These are phyloP conservation scores for Chromoteleia sp. DNA, from an alignment of 2,888 invertebrate species.

Conservation along the genomic window DNA sequence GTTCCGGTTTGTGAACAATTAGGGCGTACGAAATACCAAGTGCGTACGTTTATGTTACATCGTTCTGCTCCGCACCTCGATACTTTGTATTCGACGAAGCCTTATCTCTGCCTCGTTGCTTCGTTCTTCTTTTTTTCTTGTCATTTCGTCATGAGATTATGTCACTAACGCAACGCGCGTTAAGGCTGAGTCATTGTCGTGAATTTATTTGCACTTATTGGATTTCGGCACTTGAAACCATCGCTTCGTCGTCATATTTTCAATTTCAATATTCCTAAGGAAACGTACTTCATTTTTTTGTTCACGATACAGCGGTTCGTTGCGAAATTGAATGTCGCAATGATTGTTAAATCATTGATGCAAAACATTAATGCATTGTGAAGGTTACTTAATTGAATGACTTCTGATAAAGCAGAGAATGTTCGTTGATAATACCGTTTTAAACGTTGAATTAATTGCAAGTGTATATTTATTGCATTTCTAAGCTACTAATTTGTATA, in stretches of 20 bases:
- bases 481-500: too few species aligned
- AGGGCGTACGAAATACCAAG: conserved; percentile 75
- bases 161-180: conserved; percentile 57
- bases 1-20: conserved; percentile 83
- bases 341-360: not conserved
- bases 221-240: conserved; percentile 35
- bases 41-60: conserved; percentile 70
- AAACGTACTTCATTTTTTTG: not conserved
- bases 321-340: conserved; percentile 6
- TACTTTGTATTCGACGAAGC: conserved; percentile 59
- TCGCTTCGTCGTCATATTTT: not conserved
- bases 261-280: not conserved
- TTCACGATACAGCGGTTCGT: not conserved
- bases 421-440: too few species aligned
- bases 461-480: too few species aligned
- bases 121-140: conserved; percentile 60
- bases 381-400: too few species aligned
- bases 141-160: conserved; percentile 71
- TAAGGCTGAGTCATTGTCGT: conserved; percentile 44
- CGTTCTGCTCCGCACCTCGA: conserved; percentile 40
- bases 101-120: conserved; percentile 46
- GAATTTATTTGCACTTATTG: conserved; percentile 43
- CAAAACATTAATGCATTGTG: not conserved
- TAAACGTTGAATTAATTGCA: too few species aligned
- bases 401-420: too few species aligned